These are phyloP conservation scores for Ephialtes manifestator DNA, from an alignment of 2,888 invertebrate species.

Conservation along the genomic window DNA sequence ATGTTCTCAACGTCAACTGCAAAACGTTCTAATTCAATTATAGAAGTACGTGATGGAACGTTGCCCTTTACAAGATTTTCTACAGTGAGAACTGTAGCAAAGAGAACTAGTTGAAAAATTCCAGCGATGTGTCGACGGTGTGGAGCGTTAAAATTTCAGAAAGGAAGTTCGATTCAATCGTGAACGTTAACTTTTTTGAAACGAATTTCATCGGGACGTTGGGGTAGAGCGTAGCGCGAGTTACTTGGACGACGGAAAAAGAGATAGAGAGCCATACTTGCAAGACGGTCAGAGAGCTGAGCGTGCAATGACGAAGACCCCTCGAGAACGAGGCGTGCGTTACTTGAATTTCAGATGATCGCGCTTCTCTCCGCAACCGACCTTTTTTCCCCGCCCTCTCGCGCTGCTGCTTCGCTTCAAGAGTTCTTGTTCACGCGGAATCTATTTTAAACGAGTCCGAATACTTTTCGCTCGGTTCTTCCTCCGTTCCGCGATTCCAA, in stretches of 20 bases:
- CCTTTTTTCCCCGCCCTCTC: conserved; percentile 14
- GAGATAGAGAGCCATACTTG: conserved; percentile 53
- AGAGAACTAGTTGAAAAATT: conserved; percentile 55
- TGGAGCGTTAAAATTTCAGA: conserved; percentile 65
- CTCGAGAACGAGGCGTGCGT: conserved; percentile 72
- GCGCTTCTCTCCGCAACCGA: conserved; percentile 48
- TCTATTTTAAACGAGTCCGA: conserved; percentile 74
- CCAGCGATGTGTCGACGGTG: conserved; percentile 57
- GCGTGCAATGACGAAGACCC: conserved; percentile 60
- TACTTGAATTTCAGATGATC: conserved; percentile 74
- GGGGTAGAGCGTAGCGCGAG: conserved; percentile 34
- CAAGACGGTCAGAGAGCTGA: conserved; percentile 48
- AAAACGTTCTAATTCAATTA: conserved; percentile 21
- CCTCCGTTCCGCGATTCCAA: conserved; percentile 68
- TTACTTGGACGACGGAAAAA: conserved; percentile 44
- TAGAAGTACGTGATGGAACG: conserved; percentile 4
- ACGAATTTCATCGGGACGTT: conserved; percentile 59
- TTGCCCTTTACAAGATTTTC: neutral
- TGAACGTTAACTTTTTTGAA: conserved; percentile 70
- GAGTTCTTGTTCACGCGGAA: conserved; percentile 71
- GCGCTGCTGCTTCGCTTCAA: conserved; percentile 51
- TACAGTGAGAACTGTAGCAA: neutral
- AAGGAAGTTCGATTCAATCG: conserved; percentile 60
- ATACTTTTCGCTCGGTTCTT: conserved; percentile 70
- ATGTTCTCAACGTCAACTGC: neutral